These are phyloP conservation scores for Charanyca ferruginea DNA, from an alignment of 2,888 invertebrate genomes.

Conservation along the genomic window DNA sequence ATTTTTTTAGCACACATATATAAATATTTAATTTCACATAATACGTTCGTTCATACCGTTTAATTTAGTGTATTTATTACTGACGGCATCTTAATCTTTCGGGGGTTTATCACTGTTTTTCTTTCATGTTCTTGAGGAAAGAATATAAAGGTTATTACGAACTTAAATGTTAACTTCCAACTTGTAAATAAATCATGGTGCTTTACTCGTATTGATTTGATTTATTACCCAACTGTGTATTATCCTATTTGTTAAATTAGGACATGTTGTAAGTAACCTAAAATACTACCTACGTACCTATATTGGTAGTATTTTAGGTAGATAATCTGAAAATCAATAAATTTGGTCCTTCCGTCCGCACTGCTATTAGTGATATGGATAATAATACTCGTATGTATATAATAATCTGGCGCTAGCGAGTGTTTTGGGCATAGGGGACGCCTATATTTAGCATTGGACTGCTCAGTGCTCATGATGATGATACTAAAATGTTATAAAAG, in stretches of 20 bases:
- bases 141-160: slow-evolving; percentile 11
- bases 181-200: slow-evolving; percentile 9
- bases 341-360: neutral
- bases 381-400: too few species aligned
- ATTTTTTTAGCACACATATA: slow-evolving; percentile 25
- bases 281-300: too few species aligned
- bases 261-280: neutral
- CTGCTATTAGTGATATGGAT: neutral
- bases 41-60: neutral
- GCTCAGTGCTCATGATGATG: neutral
- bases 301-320: neutral
- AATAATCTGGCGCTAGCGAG: too few species aligned
- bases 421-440: neutral
- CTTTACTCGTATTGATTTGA: neutral
- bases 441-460: neutral
- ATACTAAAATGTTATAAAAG: neutral
- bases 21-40: neutral
- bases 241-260: neutral
- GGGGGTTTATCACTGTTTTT: slow-evolving; percentile 18
- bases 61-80: slow-evolving; percentile 22
- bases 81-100: slow-evolving; percentile 31
- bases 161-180: slow-evolving; percentile 1
- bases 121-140: slow-evolving; percentile 26
- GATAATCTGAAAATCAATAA: neutral
- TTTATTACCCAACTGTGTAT: neutral